Conservation (phyloP, 2,888 invertebrate genomes). For the Philaethria dido region DNA sequence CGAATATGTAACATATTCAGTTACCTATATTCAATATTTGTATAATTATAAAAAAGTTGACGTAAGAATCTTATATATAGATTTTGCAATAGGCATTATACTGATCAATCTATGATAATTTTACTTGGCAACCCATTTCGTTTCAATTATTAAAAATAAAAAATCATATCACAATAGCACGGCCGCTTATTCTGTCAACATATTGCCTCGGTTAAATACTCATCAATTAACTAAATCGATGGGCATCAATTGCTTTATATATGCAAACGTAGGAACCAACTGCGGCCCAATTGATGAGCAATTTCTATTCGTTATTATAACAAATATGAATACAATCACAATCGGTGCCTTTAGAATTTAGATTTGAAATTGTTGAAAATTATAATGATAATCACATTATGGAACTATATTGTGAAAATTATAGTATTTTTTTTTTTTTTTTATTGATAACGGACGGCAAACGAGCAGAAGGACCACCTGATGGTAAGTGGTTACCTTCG, state of each 20-base stretch:
- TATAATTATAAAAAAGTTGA: too few species aligned
- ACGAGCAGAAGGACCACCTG: too few species aligned
- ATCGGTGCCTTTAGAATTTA: not conserved
- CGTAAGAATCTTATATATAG: too few species aligned
- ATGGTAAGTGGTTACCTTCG: too few species aligned
- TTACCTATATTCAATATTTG: too few species aligned
- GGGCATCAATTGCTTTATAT: slow-evolving; percentile 41
- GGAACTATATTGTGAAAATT: not conserved
- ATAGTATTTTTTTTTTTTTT: too few species aligned
- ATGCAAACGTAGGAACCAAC: slow-evolving; percentile 35
- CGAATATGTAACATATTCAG: too few species aligned
- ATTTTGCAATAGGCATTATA: too few species aligned
- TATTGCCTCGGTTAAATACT: slow-evolving; percentile 47
- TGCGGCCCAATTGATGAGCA: slow-evolving; percentile 34
- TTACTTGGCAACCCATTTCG: not conserved
- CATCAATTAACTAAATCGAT: slow-evolving; percentile 49
- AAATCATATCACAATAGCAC: not conserved
- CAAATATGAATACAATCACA: slow-evolving; percentile 17
- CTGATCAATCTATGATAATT: not conserved
- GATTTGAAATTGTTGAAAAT: slow-evolving; percentile 4
- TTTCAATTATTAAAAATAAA: not conserved
- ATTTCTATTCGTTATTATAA: slow-evolving; percentile 34
- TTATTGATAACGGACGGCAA: too few species aligned
- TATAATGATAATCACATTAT: not conserved
- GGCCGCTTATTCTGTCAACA: slow-evolving; percentile 32